Base-by-base conservation (phyloP, 2,113 vertebrate species). In the Benthochromis sp. region DNA sequence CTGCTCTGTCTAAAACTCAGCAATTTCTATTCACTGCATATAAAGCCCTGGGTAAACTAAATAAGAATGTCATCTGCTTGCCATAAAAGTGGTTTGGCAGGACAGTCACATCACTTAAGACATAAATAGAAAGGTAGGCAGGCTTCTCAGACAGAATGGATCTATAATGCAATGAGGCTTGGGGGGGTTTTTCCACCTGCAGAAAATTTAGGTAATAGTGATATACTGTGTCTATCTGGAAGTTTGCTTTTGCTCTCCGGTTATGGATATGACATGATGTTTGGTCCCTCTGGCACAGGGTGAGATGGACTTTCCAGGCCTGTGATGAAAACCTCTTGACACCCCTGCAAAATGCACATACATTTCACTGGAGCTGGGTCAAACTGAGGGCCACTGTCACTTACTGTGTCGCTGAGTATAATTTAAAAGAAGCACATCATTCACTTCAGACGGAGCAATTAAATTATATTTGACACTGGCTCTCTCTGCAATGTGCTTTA, bases 31-130 rank as follows among this genome's bases (percentile, higher is more conserved):
- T 78, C 73, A 50, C 73, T 78, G 73, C 73, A 78, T 50, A 78
- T 78, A 78, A 78, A 78, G 73, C 45, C 73, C 45, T 78, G 45
- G 47, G 73, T 78, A 78, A 78, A 78, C 71, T 78, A 78, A 78
- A 78, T 78, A 78, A 50, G 73, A 78, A 78, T 78, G 73, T 78
- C 73, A 78, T 78, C 73, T 78, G 73, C 73, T 78, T 78, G 73
- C 73, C 73, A 78, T 78, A 50, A 78, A 78, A 78, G 73, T 52
- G 27, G 73, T 78, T 78, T 78, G 73, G 73, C 73, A 52, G 73
- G 73, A 78, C 45, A 50, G 45, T 78, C 73, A 31, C 73, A 78
- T 78, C 73, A 52, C 73, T 78, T 78, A 78, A 52, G 73, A 78
- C 73, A 78, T 52, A 78, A 78, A 78, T 78, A 78, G 73, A 78